Conservation (phyloP, 2,888 invertebrate species). For the Drosophila paramelanica region DNA sequence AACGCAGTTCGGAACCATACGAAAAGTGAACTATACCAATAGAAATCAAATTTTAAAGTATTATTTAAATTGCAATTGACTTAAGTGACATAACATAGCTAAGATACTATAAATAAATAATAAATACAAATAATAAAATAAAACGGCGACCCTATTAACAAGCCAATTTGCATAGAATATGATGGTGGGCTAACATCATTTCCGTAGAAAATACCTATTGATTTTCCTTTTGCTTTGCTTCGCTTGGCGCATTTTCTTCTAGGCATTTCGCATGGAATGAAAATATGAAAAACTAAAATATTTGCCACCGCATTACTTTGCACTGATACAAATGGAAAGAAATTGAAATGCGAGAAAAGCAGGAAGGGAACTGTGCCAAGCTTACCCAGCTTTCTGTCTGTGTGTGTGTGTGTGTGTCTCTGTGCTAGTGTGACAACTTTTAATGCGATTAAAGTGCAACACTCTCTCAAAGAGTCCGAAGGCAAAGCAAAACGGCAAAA, state of each 20-base stretch:
- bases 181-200: constrained; percentile 22
- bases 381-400: constrained; percentile 15
- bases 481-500: constrained; percentile 29
- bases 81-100: constrained; percentile 5
- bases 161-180: constrained; percentile 39
- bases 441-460: constrained; percentile 82
- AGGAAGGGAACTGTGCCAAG: constrained; percentile 59
- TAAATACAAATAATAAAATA: not conserved
- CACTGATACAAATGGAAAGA: constrained; percentile 35
- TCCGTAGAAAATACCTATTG: constrained; percentile 54
- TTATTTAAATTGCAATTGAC: constrained; percentile 5
- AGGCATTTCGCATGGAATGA: constrained; percentile 20
- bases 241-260: constrained; percentile 24
- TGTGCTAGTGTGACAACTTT: constrained; percentile 63
- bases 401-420: constrained; percentile 14
- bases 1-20: constrained; percentile 4
- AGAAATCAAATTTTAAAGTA: not conserved
- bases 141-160: constrained; percentile 19
- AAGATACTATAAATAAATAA: not conserved
- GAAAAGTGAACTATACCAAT: not conserved
- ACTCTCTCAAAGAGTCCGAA: constrained; percentile 46
- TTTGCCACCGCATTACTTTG: constrained; percentile 62
- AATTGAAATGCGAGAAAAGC: constrained; percentile 22
- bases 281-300: constrained; percentile 53
- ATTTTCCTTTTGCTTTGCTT: constrained; percentile 51